A percentile compares a stretch with the other conserved stretches of the same genome.
These are phyloP conservation scores for Polyergus mexicanus DNA, from an alignment of 1,140 invertebrate species.

Conservation along the genomic window DNA sequence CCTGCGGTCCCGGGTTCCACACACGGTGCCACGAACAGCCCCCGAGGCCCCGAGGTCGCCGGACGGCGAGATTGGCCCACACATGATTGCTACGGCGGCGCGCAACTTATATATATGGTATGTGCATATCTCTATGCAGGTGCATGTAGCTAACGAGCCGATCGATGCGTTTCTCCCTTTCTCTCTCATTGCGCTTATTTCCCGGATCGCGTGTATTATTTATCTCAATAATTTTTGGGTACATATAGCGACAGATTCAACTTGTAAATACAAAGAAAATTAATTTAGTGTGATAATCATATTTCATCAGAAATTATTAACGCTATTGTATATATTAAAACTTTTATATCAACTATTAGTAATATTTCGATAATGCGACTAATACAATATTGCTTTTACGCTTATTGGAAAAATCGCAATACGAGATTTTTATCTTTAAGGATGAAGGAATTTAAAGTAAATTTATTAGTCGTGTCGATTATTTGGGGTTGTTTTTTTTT, in stretches of 20 bases:
- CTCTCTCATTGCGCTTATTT: conserved; percentile 42
- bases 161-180: conserved; percentile 48
- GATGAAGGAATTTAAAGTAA: not conserved
- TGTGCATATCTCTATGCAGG: conserved; percentile 43
- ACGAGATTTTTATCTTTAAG: not conserved
- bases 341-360: too few relatives aligned
- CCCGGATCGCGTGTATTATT: not conserved
- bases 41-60: conserved; percentile 70
- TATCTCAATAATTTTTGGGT: conserved; percentile 31
- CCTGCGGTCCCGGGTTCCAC: conserved; percentile 61
- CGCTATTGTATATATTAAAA: not conserved
- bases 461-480: not conserved
- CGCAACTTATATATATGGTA: conserved; percentile 24
- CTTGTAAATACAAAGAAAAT: not conserved
- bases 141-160: conserved; percentile 58
- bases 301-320: not conserved
- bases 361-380: too few relatives aligned
- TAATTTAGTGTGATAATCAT: not conserved
- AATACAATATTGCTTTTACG: too few relatives aligned
- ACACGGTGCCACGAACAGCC: conserved; percentile 64
- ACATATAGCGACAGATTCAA: not conserved
- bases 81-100: conserved; percentile 33
- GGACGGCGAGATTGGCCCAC: conserved; percentile 48
- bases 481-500: too few relatives aligned
- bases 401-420: not conserved